Conservation (phyloP, 2,888 invertebrate genomes). For the Eupithecia dodoneata region DNA sequence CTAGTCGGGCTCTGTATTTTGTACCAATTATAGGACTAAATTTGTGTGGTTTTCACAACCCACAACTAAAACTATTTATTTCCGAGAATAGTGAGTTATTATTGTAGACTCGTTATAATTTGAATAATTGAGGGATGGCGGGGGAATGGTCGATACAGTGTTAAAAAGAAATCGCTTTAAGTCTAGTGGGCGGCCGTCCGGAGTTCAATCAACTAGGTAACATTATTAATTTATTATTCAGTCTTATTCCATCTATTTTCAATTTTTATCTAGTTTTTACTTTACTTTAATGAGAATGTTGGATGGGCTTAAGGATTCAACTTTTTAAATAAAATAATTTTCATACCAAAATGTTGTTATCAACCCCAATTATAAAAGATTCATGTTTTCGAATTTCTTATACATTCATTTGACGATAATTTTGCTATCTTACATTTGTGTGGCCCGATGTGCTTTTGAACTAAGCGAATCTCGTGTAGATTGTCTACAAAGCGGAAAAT, state of each 20-base stretch:
- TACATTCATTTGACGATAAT: no score
- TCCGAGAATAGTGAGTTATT: neutral
- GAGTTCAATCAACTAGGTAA: slow-evolving; percentile 32
- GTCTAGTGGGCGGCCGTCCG: slow-evolving; percentile 22
- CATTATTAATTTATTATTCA: slow-evolving; percentile 34
- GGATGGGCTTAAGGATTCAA: neutral
- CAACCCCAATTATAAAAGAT: neutral
- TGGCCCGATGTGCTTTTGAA: neutral
- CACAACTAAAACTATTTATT: slow-evolving; percentile 3
- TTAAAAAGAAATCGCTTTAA: slow-evolving; percentile 5
- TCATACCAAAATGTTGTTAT: neutral
- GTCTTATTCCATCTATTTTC: neutral
- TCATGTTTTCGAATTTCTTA: neutral
- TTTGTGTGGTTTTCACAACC: neutral
- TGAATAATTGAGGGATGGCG: neutral
- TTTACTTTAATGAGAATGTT: neutral
- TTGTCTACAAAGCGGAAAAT: slow-evolving; percentile 38
- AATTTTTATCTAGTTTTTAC: neutral
- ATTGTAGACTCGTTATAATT: neutral
- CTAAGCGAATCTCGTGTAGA: neutral
- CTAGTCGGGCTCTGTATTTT: neutral
- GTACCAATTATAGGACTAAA: neutral
- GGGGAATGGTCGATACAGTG: neutral
- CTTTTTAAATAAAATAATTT: neutral
- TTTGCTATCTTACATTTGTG: neutral